These are phyloP conservation scores for Rhinella marina DNA, from an alignment of 2,797 vertebrate species.

Conservation along the genomic window DNA sequence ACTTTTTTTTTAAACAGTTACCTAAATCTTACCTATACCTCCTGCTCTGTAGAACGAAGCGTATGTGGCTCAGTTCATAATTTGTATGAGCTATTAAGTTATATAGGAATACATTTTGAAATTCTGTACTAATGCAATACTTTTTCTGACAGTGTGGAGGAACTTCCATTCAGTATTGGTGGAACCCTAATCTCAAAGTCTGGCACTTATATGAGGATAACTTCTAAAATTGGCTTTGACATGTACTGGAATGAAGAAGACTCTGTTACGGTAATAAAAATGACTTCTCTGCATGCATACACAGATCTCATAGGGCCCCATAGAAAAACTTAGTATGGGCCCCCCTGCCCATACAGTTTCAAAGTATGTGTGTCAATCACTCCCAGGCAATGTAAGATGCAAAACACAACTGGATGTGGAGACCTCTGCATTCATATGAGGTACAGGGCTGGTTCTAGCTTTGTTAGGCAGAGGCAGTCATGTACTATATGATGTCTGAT, in stretches of 20 bases:
- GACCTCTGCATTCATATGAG: too few species aligned
- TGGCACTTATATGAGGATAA: slow-evolving; percentile 6
- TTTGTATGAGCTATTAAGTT: background rate
- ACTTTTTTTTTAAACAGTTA: too few species aligned
- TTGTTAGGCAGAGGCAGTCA: too few species aligned
- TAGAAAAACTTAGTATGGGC: too few species aligned
- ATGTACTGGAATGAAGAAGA: slow-evolving; percentile 54
- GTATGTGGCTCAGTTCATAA: background rate
- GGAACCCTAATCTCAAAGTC: slow-evolving; percentile 34
- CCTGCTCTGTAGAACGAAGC: background rate
- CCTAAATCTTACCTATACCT: too few species aligned
- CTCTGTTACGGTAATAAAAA: slow-evolving; percentile 27
- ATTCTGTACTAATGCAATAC: background rate
- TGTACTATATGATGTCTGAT: too few species aligned
- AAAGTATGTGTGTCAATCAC: too few species aligned
- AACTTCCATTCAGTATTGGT: slow-evolving; percentile 10
- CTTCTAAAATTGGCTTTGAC: background rate
- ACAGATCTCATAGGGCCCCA: too few species aligned
- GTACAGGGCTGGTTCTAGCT: too few species aligned
- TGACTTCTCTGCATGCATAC: background rate
- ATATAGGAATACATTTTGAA: background rate
- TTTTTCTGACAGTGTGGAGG: background rate
- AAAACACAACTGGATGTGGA: too few species aligned
- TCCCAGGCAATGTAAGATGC: too few species aligned
- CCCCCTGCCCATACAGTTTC: too few species aligned